phyloP scores from a whole-genome alignment of 2,888 invertebrate genomes.

The Prenolepis imparis region DNA sequence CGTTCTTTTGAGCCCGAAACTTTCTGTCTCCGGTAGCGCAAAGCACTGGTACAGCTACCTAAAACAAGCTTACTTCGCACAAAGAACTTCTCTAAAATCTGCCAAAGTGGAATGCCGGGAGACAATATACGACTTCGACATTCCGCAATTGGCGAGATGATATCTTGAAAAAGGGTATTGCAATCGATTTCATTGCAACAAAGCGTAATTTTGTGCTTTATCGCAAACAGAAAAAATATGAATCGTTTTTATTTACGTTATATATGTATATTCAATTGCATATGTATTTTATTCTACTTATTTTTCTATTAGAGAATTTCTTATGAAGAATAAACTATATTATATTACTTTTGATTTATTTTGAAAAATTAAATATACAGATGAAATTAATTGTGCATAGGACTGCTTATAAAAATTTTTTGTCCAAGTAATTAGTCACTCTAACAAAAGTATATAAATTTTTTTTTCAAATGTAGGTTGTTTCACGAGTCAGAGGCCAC shows the following conservation, averaged over 20 bases:
- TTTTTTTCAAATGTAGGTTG: conserved; percentile 11
- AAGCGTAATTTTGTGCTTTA: neutral
- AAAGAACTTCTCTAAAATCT: conserved; percentile 62
- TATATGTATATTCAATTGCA: neutral
- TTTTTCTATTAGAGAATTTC: conserved; percentile 17
- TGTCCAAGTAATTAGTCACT: neutral
- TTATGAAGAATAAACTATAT: neutral
- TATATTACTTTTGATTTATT: neutral
- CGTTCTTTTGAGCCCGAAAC: conserved; percentile 1
- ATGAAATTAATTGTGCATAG: neutral
- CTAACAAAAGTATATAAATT: conserved; percentile 1
- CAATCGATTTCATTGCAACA: neutral
- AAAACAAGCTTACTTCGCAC: conserved; percentile 67
- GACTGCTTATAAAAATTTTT: neutral
- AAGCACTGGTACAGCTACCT: conserved; percentile 59
- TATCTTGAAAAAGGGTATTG: neutral
- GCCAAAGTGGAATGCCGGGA: conserved; percentile 64
- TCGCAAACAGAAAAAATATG: neutral
- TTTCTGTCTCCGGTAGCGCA: conserved; percentile 54
- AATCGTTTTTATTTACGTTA: neutral
- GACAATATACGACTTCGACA: conserved; percentile 63
- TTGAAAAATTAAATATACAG: neutral
- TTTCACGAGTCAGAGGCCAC: conserved; percentile 27
- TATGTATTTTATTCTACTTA: conserved; percentile 13
- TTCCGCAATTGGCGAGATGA: neutral